Base-by-base conservation (phyloP, 2,113 vertebrate species). In the Anoura caudifer region DNA sequence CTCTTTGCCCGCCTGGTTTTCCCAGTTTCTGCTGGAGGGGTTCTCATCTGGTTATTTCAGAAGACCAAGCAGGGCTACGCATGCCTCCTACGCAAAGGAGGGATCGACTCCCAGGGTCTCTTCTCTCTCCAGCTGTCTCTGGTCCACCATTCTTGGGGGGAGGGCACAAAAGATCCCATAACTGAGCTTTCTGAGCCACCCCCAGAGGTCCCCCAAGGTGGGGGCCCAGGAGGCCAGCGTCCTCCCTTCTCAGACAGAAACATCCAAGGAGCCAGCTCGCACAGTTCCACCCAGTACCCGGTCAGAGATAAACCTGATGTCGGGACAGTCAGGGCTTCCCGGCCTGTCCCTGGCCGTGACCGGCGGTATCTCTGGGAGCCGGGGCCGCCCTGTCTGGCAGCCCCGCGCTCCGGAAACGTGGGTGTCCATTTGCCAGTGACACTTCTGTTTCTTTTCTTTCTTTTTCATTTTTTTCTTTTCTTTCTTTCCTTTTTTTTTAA, bases 61-160 rank as follows among this genome's bases (percentile, higher is more conserved):
- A 54, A 79, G 47, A 17, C 19, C 24, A 36, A 41, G n/a, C 73
- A 36, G 67, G 47, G 13, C 47, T 36, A 4, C 22, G 10, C 20
- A 9, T 0, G 0, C 26, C 3, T 16, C 7, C 7, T 3, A 5
- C 3, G 36, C 82, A 11, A 7, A 43, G 54, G 70, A 80, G 28
- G 36, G 26, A 15, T 10, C 22, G 15, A 7, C 45, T 0, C 20
- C 4, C 2, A 12, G 10, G 43, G 38, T 4, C 24, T 20, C 26
- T n/a, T 4, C 24, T 20, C 26, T n/a, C 43, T 26, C 7, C 0
- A n/a, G 36, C 26, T 31, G 7, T 2, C 59, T 41, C 63, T 47
- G 70, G 70, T 22, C 88, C 45, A 1, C 0, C 1, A n/a, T 75
- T 43, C 67, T 16, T 11, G n/a, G 26, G 5, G 11, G 50, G 52